A percentile compares a stretch with the other conserved stretches of the same genome.
Evolutionary conservation across 2,113 vertebrate genomes (phyloP).

Genomic region (Phylloscopus trochiloides): DNA sequence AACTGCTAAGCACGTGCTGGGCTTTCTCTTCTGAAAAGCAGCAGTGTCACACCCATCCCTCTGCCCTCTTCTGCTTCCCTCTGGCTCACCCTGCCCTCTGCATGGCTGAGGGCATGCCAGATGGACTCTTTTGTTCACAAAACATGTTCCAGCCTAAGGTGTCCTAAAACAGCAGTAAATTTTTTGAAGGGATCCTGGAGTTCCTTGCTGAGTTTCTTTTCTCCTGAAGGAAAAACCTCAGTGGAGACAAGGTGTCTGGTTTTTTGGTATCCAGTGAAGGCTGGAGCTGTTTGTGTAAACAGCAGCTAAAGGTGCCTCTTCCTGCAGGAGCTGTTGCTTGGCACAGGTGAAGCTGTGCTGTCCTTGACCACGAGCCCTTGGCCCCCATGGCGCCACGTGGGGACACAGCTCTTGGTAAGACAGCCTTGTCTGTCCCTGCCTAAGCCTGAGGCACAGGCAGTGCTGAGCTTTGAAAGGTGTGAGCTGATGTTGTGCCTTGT

Average conservation of each 20-base stretch:
- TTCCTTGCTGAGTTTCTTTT: not conserved
- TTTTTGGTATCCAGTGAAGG: not conserved
- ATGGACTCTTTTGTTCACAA: not conserved
- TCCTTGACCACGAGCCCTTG: not conserved
- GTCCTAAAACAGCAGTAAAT: not conserved
- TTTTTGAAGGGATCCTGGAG: not conserved
- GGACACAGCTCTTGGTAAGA: not conserved
- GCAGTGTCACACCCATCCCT: accelerated
- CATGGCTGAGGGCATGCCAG: not conserved
- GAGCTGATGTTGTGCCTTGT: not conserved
- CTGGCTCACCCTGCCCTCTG: not conserved
- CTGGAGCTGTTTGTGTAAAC: not conserved
- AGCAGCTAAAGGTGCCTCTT: not conserved
- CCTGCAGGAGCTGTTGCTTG: not conserved
- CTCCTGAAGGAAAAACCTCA: not conserved
- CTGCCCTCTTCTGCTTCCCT: not conserved
- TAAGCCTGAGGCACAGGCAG: not conserved
- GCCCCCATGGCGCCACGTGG: accelerated
- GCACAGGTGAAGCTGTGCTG: accelerated
- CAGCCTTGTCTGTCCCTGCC: not conserved
- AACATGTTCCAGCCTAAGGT: not conserved
- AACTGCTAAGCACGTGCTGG: not conserved
- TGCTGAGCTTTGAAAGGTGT: not conserved
- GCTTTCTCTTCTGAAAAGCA: not conserved
- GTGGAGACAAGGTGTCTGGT: not conserved